Evolutionary conservation across 2,797 vertebrate genomes (phyloP).

Genomic region (Cuculus canorus): DNA sequence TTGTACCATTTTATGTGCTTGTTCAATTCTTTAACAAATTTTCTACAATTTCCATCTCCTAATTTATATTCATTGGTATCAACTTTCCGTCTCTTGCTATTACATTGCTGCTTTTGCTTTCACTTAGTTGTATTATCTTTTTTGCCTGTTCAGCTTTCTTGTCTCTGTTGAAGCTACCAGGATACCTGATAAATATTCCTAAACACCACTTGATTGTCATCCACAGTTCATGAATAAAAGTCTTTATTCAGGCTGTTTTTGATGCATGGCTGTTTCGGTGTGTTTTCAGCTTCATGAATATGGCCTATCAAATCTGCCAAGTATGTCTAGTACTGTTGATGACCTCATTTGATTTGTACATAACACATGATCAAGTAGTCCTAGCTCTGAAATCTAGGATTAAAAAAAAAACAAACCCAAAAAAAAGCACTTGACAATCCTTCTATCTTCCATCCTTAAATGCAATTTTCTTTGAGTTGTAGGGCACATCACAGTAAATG

Average conservation of each 20-base stretch:
- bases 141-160: neutral
- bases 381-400: neutral
- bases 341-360: neutral
- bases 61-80: neutral
- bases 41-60: neutral
- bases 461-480: neutral
- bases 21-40: neutral
- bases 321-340: neutral
- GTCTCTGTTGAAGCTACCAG: neutral
- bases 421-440: neutral
- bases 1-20: neutral
- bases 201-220: neutral
- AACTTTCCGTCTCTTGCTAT: neutral
- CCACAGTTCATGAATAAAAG: neutral
- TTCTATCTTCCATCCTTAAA: neutral
- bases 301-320: neutral
- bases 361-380: neutral
- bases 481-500: neutral
- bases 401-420: neutral
- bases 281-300: neutral
- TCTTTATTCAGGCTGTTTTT: neutral
- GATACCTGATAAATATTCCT: neutral
- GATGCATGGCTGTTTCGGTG: neutral
- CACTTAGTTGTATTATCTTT: neutral
- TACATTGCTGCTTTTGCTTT: neutral